These are phyloP conservation scores for Allophyes oxyacanthae DNA, from an alignment of 2,888 invertebrate species.

Conservation along the genomic window DNA sequence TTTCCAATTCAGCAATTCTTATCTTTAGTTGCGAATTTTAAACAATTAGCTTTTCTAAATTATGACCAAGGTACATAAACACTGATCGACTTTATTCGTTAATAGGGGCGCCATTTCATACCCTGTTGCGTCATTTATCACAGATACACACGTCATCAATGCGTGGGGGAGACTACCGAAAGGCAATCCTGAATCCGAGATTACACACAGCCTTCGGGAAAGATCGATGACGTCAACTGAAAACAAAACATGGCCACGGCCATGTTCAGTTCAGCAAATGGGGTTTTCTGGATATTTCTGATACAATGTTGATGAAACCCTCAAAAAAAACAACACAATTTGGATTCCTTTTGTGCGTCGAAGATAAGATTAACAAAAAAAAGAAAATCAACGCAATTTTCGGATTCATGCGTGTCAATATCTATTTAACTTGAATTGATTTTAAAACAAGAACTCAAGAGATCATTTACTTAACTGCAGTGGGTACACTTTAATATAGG, in stretches of 20 bases:
- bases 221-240: slow-evolving; percentile 18
- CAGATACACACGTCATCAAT: slow-evolving; percentile 24
- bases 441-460: slow-evolving; percentile 4
- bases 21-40: slow-evolving; percentile 27
- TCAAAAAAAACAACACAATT: too few species aligned
- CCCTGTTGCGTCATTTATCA: slow-evolving; percentile 23
- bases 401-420: too few species aligned
- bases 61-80: background rate
- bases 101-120: slow-evolving; percentile 11
- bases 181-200: background rate
- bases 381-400: too few species aligned
- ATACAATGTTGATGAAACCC: too few species aligned
- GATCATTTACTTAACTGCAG: slow-evolving; percentile 4
- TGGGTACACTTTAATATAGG: slow-evolving; percentile 14
- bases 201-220: slow-evolving; percentile 2
- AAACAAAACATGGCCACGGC: too few species aligned
- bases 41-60: slow-evolving; percentile 3
- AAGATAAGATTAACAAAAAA: too few species aligned
- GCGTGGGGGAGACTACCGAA: slow-evolving; percentile 11
- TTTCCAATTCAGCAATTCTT: slow-evolving; percentile 6
- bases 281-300: too few species aligned
- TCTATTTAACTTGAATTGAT: too few species aligned
- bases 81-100: background rate
- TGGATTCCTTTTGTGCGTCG: too few species aligned
- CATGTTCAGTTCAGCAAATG: too few species aligned